phyloP scores from a whole-genome alignment of 2,113 vertebrate species.

The Apus apus region DNA sequence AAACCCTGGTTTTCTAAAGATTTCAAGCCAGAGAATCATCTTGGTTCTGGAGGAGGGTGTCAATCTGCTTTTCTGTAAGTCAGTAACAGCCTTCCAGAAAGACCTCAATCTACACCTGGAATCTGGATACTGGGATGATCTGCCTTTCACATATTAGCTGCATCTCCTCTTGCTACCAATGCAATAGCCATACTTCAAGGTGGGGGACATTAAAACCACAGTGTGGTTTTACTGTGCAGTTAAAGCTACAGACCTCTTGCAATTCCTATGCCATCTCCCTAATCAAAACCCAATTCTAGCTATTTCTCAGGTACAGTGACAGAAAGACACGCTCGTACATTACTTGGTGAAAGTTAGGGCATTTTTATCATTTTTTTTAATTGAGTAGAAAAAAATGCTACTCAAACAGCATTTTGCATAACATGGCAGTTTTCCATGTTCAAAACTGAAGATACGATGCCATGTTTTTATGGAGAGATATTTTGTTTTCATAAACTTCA shows the following conservation, averaged over 20 bases:
- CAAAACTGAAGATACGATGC: not conserved
- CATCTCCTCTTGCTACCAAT: rapidly evolving
- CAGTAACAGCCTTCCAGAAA: not conserved
- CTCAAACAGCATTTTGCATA: not conserved
- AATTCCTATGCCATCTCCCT: not conserved
- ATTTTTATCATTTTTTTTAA: not conserved
- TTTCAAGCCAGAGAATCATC: not conserved
- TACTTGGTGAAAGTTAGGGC: rapidly evolving
- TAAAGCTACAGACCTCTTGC: not conserved
- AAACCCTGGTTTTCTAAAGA: not conserved
- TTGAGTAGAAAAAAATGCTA: not conserved
- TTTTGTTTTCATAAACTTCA: constrained; percentile 39
- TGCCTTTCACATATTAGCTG: not conserved
- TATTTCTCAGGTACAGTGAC: not conserved
- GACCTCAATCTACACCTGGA: not conserved
- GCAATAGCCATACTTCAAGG: not conserved
- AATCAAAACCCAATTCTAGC: rapidly evolving
- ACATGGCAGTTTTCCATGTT: not conserved
- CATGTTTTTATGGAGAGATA: not conserved
- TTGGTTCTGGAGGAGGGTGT: not conserved
- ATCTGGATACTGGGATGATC: not conserved
- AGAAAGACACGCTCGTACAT: not conserved
- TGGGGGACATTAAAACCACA: not conserved
- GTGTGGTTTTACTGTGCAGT: not conserved
- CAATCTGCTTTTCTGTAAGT: not conserved